Percentiles rank a stretch among this genome's conserved stretches.
Conservation (phyloP, 35 echinoderm and acorn worm species). For the Ophioderma brevispina region DNA sequence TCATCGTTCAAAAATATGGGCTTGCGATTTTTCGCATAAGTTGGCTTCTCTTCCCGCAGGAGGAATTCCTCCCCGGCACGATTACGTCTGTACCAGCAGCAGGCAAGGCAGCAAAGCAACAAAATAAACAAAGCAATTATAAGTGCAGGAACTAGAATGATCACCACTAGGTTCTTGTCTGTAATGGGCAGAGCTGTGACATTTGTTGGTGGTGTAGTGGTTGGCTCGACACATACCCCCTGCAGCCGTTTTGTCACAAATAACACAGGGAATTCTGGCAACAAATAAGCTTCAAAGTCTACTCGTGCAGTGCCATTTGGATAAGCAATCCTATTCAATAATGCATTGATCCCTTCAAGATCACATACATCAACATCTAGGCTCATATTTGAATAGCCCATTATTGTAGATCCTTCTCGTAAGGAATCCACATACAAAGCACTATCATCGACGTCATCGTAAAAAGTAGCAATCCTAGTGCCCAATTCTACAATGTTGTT, state of each 20-base stretch:
- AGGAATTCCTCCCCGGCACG: slow-evolving; percentile 56
- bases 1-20: slow-evolving; percentile 54
- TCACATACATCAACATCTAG: slow-evolving; percentile 25
- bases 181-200: background rate
- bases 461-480: slow-evolving; percentile 19
- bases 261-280: slow-evolving; percentile 21
- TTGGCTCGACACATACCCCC: slow-evolving; percentile 12
- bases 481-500: slow-evolving; percentile 32
- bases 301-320: slow-evolving; percentile 15
- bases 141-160: slow-evolving; percentile 27
- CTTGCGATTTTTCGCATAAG: slow-evolving; percentile 51
- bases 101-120: slow-evolving; percentile 12
- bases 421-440: slow-evolving; percentile 37
- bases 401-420: slow-evolving; percentile 44
- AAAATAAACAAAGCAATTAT: slow-evolving; percentile 21
- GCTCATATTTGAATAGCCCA: slow-evolving; percentile 46
- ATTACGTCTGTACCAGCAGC: slow-evolving; percentile 46
- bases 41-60: slow-evolving; percentile 39
- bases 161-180: background rate
- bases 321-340: slow-evolving; percentile 19
- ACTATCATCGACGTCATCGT: slow-evolving; percentile 12
- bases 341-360: background rate
- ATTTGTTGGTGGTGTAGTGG: slow-evolving; percentile 4
- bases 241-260: slow-evolving; percentile 3
- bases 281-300: background rate